phyloP scores from a whole-genome alignment of 2,888 invertebrate genomes.

The Drosophila austrosaltans region DNA sequence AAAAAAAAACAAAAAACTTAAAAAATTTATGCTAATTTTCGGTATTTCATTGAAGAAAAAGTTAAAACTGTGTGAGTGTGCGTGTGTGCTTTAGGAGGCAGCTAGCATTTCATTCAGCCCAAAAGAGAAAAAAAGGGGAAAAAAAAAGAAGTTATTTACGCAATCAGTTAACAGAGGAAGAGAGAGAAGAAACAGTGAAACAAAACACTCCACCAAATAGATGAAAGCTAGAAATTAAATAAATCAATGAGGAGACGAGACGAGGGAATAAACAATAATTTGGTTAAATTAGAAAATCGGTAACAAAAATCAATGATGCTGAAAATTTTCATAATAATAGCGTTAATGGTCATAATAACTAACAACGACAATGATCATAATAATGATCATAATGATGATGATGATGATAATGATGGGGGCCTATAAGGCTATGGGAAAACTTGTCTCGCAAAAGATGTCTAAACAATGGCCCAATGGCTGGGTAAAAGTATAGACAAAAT shows the following conservation, averaged over 20 bases:
- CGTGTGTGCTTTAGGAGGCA: conserved; percentile 6
- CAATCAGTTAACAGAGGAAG: conserved; percentile 72
- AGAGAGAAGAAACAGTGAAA: conserved; percentile 34
- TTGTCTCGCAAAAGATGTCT: conserved; percentile 11
- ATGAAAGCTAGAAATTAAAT: conserved; percentile 52
- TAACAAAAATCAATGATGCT: conserved; percentile 79
- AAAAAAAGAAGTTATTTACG: conserved; percentile 56
- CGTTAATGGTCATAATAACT: conserved; percentile 75
- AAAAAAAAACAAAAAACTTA: neutral
- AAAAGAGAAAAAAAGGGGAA: neutral
- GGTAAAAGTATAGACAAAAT: conserved; percentile 40
- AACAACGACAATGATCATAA: conserved; percentile 8
- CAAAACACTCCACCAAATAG: conserved; percentile 43
- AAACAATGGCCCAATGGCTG: conserved; percentile 49
- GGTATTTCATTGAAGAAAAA: conserved; percentile 75
- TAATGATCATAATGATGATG: neutral
- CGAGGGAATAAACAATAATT: conserved; percentile 64
- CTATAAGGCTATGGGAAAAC: conserved; percentile 4
- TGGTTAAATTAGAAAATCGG: conserved; percentile 78
- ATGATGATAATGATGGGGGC: neutral
- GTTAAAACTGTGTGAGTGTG: conserved; percentile 40
- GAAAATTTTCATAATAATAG: conserved; percentile 79
- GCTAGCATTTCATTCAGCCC: conserved; percentile 66
- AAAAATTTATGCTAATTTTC: conserved; percentile 65
- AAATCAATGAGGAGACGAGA: conserved; percentile 56